A percentile compares a stretch with the other conserved stretches of the same genome.
Conservation (phyloP, 2,113 vertebrate genomes). For the Astur gentilis region DNA sequence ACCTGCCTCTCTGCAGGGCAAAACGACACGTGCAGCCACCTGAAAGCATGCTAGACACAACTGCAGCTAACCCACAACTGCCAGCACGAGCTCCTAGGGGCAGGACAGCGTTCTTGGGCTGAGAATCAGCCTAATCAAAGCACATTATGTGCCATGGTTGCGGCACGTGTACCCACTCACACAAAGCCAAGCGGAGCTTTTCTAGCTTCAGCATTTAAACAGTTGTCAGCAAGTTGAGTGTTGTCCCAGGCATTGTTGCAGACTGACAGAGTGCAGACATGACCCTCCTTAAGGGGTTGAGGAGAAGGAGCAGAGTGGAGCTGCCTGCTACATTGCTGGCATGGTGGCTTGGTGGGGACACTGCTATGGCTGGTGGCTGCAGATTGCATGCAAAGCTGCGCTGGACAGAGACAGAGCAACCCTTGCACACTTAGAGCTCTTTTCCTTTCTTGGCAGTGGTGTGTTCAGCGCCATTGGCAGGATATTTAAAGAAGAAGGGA, state of each 20-base stretch:
- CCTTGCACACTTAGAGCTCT: neutral
- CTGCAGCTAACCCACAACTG: neutral
- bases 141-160: fast-evolving
- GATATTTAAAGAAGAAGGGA: slow-evolving; percentile 87
- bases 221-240: neutral
- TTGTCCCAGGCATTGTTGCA: neutral
- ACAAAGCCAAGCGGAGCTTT: neutral
- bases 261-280: neutral
- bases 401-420: neutral
- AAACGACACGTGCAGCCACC: fast-evolving
- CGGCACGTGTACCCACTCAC: neutral
- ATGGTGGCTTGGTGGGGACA: neutral
- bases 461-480: slow-evolving; percentile 79
- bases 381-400: fast-evolving
- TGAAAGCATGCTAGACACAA: neutral
- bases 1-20: neutral
- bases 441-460: slow-evolving; percentile 68
- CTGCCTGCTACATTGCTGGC: neutral
- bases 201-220: neutral
- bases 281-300: neutral
- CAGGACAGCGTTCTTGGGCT: neutral
- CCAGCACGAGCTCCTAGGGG: neutral
- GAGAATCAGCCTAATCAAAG: neutral
- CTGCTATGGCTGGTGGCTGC: neutral
- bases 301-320: neutral